phyloP scores from a whole-genome alignment of 30 jellyfish, hydroid and myxozoan genomes.

The Hydractinia echinata region DNA sequence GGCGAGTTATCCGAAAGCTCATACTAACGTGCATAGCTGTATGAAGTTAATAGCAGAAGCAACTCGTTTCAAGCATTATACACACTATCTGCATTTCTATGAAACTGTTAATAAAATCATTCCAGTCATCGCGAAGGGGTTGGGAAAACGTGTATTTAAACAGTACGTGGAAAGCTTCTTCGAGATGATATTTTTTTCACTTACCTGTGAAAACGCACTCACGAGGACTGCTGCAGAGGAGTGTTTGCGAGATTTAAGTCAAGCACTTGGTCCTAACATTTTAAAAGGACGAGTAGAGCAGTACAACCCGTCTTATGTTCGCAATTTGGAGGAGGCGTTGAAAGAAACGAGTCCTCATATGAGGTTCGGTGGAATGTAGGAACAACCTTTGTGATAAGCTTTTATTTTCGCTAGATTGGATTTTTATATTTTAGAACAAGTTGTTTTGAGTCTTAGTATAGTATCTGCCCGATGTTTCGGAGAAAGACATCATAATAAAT shows the following conservation, averaged over 20 bases:
- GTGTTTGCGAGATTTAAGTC: conserved; percentile 50
- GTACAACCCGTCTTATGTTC: conserved; percentile 49
- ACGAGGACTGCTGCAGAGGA: conserved; percentile 85
- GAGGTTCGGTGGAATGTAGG: no score
- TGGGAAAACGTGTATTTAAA: conserved; percentile 75
- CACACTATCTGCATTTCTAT: conserved; percentile 69
- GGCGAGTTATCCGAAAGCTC: conserved; percentile 36
- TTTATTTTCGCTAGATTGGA: no score
- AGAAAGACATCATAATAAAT: no score
- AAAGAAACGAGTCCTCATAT: not conserved
- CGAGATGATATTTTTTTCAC: conserved; percentile 69
- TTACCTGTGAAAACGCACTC: conserved; percentile 71
- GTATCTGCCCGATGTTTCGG: no score
- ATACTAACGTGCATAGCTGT: conserved; percentile 42
- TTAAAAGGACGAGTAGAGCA: conserved; percentile 84
- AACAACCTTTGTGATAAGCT: no score
- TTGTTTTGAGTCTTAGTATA: no score
- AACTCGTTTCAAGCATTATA: conserved; percentile 46
- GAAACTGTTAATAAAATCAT: conserved; percentile 69
- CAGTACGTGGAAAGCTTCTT: conserved; percentile 60
- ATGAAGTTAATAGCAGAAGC: conserved; percentile 67
- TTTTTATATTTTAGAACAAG: no score
- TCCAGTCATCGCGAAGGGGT: conserved; percentile 67
- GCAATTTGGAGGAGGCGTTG: not conserved
- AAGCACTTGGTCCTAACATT: conserved; percentile 68